Base-by-base conservation (phyloP, 1,140 invertebrate species). In the Caenorhabditis remanei region DNA sequence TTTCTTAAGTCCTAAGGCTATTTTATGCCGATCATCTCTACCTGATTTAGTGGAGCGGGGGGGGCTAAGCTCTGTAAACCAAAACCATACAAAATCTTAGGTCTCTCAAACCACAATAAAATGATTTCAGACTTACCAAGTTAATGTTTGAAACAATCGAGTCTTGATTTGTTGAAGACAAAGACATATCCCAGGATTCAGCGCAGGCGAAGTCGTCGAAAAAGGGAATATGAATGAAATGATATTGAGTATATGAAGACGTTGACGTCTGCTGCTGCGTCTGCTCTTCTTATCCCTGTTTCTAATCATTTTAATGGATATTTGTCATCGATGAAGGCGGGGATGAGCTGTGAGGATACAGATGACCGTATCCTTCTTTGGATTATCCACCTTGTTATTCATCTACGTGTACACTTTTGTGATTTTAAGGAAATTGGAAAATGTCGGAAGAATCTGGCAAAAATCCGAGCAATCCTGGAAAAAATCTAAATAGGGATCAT, bases 221-320 rank as follows among this genome's bases (percentile, higher is more conserved):
- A 24, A 32, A 0, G 4, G 5, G 61, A 63, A 11, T 11, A 24
- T 9, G 24, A 13, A 21, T 53, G 24, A 63, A 32, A 63, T 32
- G 24, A 63, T n/a, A 58, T n/a, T 58, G 56, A 58, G 56, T n/a
- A 21, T 58, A 21, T 58, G 16, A 19, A 21, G n/a, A 21, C 19
- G n/a, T 21, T 58, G 56, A 58, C 56, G 56, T 58, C 56, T 58
- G 16, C 56, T 58, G 16, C 7, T 2, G 56, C 14, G 11, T 19
- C 8, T 58, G 16, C 8, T 58, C 56, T 8, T 8, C 2, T 32
- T 32, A 32, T 32, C 32, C 32, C 16, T 8, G 11, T 19, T 3
- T 58, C 56, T 32, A 63, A 63, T 63, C 61, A 63, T 32, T 63
- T 8, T 63, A 63, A 63, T 63, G 61, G 61, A 63, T 8, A 53